These are phyloP conservation scores for Isurus oxyrinchus DNA, from an alignment of 2,113 vertebrate genomes.

Conservation along the genomic window DNA sequence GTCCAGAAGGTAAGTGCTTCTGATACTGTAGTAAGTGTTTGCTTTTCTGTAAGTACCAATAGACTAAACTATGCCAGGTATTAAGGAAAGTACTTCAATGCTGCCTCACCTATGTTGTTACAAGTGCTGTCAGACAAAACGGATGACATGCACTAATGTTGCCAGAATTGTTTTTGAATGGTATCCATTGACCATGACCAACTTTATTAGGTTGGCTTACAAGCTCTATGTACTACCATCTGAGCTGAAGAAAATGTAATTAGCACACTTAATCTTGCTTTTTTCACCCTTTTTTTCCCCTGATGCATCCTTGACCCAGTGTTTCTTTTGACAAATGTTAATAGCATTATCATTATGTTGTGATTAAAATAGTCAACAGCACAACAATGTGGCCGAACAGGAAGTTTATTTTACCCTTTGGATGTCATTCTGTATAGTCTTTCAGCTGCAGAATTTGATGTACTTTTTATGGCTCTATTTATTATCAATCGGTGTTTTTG, in stretches of 20 bases:
- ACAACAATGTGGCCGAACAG: slow-evolving; percentile 54
- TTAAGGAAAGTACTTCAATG: not conserved
- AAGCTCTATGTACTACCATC: slow-evolving; percentile 41
- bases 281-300: slow-evolving; percentile 38
- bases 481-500: slow-evolving; percentile 44
- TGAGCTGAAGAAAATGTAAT: slow-evolving; percentile 55
- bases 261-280: slow-evolving; percentile 47
- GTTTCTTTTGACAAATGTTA: slow-evolving; percentile 53
- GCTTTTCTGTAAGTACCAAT: slow-evolving; percentile 12
- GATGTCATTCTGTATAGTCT: slow-evolving; percentile 60
- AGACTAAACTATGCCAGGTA: slow-evolving; percentile 20
- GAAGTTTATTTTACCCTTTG: slow-evolving; percentile 59
- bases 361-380: slow-evolving; percentile 58
- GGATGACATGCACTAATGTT: slow-evolving; percentile 39
- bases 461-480: slow-evolving; percentile 44
- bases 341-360: slow-evolving; percentile 56
- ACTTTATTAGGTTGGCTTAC: slow-evolving; percentile 31
- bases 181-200: slow-evolving; percentile 41
- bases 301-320: slow-evolving; percentile 53
- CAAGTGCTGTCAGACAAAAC: slow-evolving; percentile 26
- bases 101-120: slow-evolving; percentile 36
- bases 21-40: slow-evolving; percentile 26
- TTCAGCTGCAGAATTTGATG: slow-evolving; percentile 56
- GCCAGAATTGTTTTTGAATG: slow-evolving; percentile 48
- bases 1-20: slow-evolving; percentile 16